Evolutionary conservation across 2,888 invertebrate genomes (phyloP).

Genomic region (Nomada fucata): DNA sequence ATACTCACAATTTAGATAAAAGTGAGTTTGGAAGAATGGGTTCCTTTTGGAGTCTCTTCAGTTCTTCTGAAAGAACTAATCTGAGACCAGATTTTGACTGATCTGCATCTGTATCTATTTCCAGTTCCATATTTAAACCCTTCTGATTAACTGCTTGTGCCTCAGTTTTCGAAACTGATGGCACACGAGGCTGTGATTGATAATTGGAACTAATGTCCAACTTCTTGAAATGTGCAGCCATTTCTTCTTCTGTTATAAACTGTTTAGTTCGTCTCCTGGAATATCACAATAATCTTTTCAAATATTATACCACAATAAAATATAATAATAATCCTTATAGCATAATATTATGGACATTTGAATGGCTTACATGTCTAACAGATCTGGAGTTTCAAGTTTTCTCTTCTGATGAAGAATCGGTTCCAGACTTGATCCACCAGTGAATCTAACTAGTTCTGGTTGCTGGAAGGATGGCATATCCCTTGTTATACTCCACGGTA

Average conservation of each 20-base stretch:
- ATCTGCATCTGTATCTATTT: constrained; percentile 69
- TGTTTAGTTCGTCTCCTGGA: constrained; percentile 86
- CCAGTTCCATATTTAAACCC: constrained; percentile 59
- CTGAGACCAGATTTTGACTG: constrained; percentile 78
- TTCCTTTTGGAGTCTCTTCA: constrained; percentile 88
- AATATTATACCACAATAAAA: not conserved
- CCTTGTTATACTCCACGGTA: constrained; percentile 83
- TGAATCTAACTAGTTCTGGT: constrained; percentile 78
- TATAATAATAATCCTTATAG: no score
- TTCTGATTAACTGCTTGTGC: constrained; percentile 40
- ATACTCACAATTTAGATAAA: constrained; percentile 84
- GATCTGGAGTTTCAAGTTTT: constrained; percentile 76
- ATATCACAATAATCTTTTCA: not conserved
- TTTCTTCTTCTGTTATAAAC: constrained; percentile 93
- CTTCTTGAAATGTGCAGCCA: constrained; percentile 91
- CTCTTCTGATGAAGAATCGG: constrained; percentile 76
- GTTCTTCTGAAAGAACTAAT: constrained; percentile 89
- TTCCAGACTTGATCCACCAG: constrained; percentile 70
- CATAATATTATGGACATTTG: not conserved
- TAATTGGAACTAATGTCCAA: constrained; percentile 88
- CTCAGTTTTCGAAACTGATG: constrained; percentile 73
- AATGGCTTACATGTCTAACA: constrained; percentile 72
- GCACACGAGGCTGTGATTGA: constrained; percentile 60
- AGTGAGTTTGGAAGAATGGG: constrained; percentile 89
- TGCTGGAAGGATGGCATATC: constrained; percentile 76